These are phyloP conservation scores for Gasterosteus aculeatus DNA, from an alignment of 2,113 vertebrate species.

Conservation along the genomic window DNA sequence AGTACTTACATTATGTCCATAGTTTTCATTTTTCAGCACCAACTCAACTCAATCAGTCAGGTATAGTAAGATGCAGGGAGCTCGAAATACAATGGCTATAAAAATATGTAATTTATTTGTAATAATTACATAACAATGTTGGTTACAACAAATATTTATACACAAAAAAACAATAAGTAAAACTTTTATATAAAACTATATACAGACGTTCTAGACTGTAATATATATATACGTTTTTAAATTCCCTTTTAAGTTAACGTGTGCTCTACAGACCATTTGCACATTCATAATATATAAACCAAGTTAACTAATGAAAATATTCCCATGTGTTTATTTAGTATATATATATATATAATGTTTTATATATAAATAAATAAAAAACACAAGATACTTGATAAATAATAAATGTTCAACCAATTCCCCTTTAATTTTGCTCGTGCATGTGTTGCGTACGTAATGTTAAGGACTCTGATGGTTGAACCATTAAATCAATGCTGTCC, in stretches of 20 bases:
- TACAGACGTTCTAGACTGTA: no score
- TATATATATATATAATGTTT: background rate
- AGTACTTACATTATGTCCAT: background rate
- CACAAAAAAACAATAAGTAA: no score
- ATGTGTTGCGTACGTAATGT: conserved; percentile 7
- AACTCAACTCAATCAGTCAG: background rate
- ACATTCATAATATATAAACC: background rate
- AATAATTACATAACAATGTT: background rate
- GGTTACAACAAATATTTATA: no score
- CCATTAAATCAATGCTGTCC: conserved; percentile 27
- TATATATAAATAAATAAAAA: background rate
- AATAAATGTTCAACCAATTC: background rate
- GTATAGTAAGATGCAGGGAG: background rate
- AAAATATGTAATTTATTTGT: background rate
- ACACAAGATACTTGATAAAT: background rate
- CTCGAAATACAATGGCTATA: background rate
- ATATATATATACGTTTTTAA: no score
- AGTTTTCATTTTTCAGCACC: background rate
- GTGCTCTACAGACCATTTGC: background rate
- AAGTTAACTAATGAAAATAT: conserved; percentile 2
- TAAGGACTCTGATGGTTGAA: conserved; percentile 17
- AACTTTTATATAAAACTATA: no score
- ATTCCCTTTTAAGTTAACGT: no score
- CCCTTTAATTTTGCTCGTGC: background rate
- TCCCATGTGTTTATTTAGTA: background rate